phyloP scores from a whole-genome alignment of 2,888 invertebrate species.

The Cyclophora albipunctata region DNA sequence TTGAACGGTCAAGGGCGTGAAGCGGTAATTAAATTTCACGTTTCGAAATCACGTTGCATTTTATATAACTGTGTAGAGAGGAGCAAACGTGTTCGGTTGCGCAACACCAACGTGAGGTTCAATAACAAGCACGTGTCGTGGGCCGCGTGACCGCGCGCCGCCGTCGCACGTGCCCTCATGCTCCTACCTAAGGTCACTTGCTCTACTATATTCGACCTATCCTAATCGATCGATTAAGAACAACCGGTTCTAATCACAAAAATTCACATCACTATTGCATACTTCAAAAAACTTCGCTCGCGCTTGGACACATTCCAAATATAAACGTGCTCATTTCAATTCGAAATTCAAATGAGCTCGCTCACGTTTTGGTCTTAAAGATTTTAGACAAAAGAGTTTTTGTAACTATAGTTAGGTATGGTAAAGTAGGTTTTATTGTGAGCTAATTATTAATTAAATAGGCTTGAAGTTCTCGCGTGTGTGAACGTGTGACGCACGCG shows the following conservation, averaged over 20 bases:
- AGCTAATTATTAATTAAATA: no score
- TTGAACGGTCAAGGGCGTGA: conserved; percentile 35
- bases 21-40: conserved; percentile 48
- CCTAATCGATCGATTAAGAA: neutral
- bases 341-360: neutral
- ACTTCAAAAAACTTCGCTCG: no score
- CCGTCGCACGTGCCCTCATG: conserved; percentile 34
- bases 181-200: conserved; percentile 39
- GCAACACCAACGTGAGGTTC: conserved; percentile 69
- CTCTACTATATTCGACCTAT: conserved; percentile 4
- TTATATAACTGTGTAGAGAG: conserved; percentile 62
- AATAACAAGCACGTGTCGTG: conserved; percentile 56
- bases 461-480: no score
- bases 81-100: conserved; percentile 59
- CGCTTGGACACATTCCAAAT: no score
- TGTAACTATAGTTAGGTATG: no score
- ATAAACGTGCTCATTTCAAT: no score
- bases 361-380: neutral
- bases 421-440: no score
- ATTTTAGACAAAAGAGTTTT: no score
- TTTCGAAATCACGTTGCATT: conserved; percentile 62
- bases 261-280: neutral
- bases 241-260: neutral
- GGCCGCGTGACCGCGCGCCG: conserved; percentile 52
- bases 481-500: neutral